These are phyloP conservation scores for Hydropotes inermis DNA, from an alignment of 2,113 vertebrate species.

Conservation along the genomic window DNA sequence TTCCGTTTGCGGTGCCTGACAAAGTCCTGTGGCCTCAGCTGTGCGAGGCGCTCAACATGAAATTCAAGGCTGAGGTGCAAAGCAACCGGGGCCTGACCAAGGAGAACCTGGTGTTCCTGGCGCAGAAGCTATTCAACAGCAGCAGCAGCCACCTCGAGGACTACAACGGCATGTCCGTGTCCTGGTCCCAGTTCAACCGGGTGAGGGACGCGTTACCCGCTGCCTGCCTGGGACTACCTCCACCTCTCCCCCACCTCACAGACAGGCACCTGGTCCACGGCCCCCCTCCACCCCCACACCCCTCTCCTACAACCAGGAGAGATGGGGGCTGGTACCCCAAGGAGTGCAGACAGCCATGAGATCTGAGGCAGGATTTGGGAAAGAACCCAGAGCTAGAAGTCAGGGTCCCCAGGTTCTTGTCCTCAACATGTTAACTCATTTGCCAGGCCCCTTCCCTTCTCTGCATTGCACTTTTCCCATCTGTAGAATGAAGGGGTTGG, in stretches of 20 bases:
- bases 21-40: conserved; percentile 95
- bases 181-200: conserved; percentile 99
- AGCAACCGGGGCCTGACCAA: conserved; percentile 93
- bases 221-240: background rate
- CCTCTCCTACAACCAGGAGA: background rate
- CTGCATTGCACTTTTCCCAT: background rate
- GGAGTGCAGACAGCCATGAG: background rate
- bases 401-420: background rate
- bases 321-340: background rate
- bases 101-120: conserved; percentile 95
- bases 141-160: conserved; percentile 91
- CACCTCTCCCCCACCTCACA: conserved; percentile 77
- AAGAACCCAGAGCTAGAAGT: background rate
- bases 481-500: background rate
- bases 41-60: conserved; percentile 97
- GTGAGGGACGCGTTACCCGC: conserved; percentile 24
- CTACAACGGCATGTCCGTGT: conserved; percentile 92
- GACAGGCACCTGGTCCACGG: background rate
- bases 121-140: conserved; percentile 96
- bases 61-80: conserved; percentile 97
- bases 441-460: background rate
- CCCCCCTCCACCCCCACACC: background rate
- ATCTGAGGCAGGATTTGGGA: background rate
- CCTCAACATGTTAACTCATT: background rate
- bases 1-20: conserved; percentile 94